Conservation (phyloP, 2,797 vertebrate genomes). For the Anguilla pacifica region DNA sequence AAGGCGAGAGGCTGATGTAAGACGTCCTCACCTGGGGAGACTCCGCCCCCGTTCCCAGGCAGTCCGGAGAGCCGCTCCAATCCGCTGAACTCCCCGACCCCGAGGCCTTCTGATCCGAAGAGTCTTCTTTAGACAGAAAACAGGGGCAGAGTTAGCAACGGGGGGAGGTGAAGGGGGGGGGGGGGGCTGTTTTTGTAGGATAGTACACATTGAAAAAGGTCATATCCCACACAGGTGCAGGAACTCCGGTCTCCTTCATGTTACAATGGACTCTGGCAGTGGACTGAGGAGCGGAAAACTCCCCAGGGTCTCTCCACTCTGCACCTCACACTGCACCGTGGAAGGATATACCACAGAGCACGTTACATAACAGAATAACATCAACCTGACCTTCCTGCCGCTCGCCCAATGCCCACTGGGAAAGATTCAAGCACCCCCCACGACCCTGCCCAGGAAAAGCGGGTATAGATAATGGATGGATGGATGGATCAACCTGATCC, state of each 20-base stretch:
- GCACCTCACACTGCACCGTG: not conserved
- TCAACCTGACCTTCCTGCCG: not conserved
- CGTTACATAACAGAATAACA: not conserved
- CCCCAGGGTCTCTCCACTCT: not conserved
- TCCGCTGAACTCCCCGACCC: slow-evolving; percentile 61
- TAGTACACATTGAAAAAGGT: not conserved
- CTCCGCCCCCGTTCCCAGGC: slow-evolving; percentile 31
- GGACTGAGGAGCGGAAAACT: not conserved
- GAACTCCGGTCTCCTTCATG: not conserved
- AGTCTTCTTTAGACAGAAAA: slow-evolving; percentile 53
- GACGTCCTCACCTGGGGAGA: slow-evolving; percentile 52
- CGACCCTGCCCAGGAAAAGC: too few species aligned
- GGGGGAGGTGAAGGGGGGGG: not conserved
- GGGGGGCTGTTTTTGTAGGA: too few species aligned
- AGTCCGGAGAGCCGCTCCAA: slow-evolving; percentile 62
- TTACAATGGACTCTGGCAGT: not conserved
- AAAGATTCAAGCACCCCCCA: too few species aligned
- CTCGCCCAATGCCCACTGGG: too few species aligned
- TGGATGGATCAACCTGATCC: too few species aligned
- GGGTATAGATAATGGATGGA: too few species aligned
- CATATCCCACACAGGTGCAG: not conserved
- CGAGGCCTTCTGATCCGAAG: slow-evolving; percentile 55
- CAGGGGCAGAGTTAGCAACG: not conserved
- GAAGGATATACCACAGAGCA: not conserved
- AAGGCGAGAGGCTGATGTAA: not conserved